Base-by-base conservation (phyloP, 2,888 invertebrate species). In the Malthinus flaveolus region DNA sequence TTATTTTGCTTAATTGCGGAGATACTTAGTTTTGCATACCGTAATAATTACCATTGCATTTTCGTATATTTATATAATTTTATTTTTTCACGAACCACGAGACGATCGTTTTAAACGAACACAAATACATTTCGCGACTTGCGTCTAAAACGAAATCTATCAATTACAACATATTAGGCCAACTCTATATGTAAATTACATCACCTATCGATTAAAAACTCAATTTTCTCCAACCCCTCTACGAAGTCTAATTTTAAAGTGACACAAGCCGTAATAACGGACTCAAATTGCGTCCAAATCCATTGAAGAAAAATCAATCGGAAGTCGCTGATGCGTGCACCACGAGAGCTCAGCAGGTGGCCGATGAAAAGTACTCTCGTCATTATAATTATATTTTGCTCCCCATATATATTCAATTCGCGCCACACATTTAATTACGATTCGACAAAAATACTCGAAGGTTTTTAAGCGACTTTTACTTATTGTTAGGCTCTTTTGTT, bases 381-480 rank as follows among this genome's bases (percentile, higher is more conserved):
- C 73, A 71, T 71, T 70, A 72, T 75, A 73, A 75, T 73, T 73
- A 73, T 73, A 73, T 73, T 74, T 71, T 71, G 70, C 71, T 71
- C 69, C 23, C 23, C 68, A 70, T 70, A 69, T 70, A 69, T 64
- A 68, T 65, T 71, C 70, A 64, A 67, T 64, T 68, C 66, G 23
- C 23, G 63, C 71, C 70, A 72, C 71, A 69, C 70, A 73, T 74
- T 74, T 74, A 73, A 74, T 74, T 74, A 73, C 69, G 69, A 62
- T 66, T 66, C 67, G 70, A 65, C 2, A 23, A 23, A 23, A 23
- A 23, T 23, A 23, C 23, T 23, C 23, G 23, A 23, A 23, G n/a
- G n/a, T n/a, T n/a, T n/a, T n/a, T n/a, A n/a, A n/a, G n/a, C n/a
- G n/a, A n/a, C n/a, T 71, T 71, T 23, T 2, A 23, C 23, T 23